Base-by-base conservation (phyloP, 1,140 invertebrate genomes). In the Phenacoccus solenopsis region DNA sequence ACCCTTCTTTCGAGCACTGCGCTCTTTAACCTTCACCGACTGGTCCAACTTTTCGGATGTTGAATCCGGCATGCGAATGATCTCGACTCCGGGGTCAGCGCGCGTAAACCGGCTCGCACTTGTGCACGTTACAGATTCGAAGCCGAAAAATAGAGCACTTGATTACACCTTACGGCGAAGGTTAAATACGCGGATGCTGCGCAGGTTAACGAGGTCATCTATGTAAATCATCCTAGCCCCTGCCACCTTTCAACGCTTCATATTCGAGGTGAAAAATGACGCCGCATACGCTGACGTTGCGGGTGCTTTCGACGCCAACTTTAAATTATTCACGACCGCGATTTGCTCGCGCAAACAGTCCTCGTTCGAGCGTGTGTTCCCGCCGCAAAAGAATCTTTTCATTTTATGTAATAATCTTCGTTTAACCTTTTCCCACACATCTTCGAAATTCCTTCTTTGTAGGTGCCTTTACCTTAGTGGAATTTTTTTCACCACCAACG, bases 61-160 rank as follows among this genome's bases (percentile, higher is more conserved):
- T 49, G n/a, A n/a, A n/a, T n/a, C n/a, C n/a, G 38, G 38, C 38
- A 49, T 49, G 38, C 38, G 38, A 49, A 49, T 49, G 38, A 49
- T 49, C 38, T 49, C n/a, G n/a, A n/a, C n/a, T n/a, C 16, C 16
- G 16, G 20, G 38, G 38, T 49, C 38, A 49, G 16, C 38, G 12
- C 16, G 38, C 38, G 30, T 32, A 32, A 49, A 49, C 38, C 38
- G 38, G 38, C 13, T 49, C 13, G 3, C 38, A 49, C 38, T 49
- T 49, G 38, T 32, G 5, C 38, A 2, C 20, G 4, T 49, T 49
- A 49, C 38, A n/a, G 38, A 49, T 49, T 49, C 20, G 12, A n/a
- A 49, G 38, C 20, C 20, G 13, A 16, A 49, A 49, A 49, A 49
- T 49, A 49, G 38, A 49, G 38, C 38, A 49, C 38, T 49, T 49